A percentile compares a stretch with the other conserved stretches of the same genome.
phyloP scores from a whole-genome alignment of 2,888 invertebrate genomes.

The Cheilosia grossa region DNA sequence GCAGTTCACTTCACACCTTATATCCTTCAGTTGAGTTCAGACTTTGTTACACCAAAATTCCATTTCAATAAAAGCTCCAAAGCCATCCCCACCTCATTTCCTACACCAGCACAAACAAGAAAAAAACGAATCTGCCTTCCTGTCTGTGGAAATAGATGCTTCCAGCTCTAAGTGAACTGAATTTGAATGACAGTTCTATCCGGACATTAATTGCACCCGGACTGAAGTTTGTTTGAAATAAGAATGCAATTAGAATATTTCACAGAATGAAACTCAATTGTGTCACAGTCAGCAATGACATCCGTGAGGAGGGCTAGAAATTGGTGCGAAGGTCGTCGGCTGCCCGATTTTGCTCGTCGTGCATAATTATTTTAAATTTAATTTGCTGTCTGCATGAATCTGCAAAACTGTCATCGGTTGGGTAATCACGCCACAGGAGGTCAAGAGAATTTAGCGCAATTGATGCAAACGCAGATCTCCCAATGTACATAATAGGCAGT shows the following conservation, averaged over 20 bases:
- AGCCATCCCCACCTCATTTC: background rate
- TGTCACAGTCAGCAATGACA: slow-evolving; percentile 16
- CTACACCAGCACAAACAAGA: background rate
- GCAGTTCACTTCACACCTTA: slow-evolving; percentile 4
- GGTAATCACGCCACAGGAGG: slow-evolving; percentile 23
- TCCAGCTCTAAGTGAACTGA: slow-evolving; percentile 9
- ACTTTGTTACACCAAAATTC: background rate
- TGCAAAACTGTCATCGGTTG: slow-evolving; percentile 4
- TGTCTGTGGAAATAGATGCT: background rate
- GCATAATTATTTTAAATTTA: slow-evolving; percentile 14
- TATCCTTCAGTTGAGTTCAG: background rate
- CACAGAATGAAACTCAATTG: slow-evolving; percentile 33
- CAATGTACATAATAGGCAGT: background rate
- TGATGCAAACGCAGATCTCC: slow-evolving; percentile 3
- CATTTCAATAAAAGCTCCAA: slow-evolving; percentile 16
- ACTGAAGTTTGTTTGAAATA: slow-evolving; percentile 17
- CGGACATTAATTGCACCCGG: slow-evolving; percentile 14
- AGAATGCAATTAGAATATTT: slow-evolving; percentile 45
- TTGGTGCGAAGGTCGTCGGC: background rate
- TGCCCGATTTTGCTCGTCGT: background rate
- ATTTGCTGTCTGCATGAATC: slow-evolving; percentile 8
- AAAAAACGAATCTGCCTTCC: background rate
- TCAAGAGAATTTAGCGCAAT: background rate
- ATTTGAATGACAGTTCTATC: slow-evolving; percentile 2
- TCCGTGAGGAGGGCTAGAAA: background rate